Percentiles rank a stretch among this genome's conserved stretches.
These are phyloP conservation scores for Hemicordylus capensis DNA, from an alignment of 2,113 vertebrate species.

Conservation along the genomic window DNA sequence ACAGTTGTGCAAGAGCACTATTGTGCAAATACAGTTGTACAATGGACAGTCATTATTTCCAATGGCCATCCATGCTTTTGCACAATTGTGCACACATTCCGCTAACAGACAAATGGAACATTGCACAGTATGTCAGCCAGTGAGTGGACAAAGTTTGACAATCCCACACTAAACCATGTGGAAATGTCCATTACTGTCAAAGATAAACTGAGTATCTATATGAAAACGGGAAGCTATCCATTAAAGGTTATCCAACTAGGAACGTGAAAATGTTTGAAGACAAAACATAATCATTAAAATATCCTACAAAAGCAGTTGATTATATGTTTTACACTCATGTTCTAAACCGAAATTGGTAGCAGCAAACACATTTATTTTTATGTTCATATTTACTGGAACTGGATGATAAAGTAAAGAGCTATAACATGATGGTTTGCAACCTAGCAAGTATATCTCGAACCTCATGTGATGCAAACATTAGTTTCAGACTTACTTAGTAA, in stretches of 20 bases:
- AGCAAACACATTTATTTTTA: neutral
- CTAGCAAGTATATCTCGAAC: neutral
- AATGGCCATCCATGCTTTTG: no score
- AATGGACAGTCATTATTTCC: no score
- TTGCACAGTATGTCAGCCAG: no score
- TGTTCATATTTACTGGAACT: neutral
- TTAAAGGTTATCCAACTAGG: neutral
- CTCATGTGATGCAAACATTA: neutral
- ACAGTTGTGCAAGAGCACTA: no score
- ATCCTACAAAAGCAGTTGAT: neutral
- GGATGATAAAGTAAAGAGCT: neutral
- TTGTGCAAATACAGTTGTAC: no score
- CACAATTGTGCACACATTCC: no score
- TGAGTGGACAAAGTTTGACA: no score
- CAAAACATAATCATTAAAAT: neutral
- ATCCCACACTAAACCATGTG: no score
- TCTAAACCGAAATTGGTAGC: neutral
- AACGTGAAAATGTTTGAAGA: neutral
- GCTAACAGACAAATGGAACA: no score
- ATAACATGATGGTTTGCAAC: neutral
- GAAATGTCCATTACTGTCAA: no score
- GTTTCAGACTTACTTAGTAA: neutral
- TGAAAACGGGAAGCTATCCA: no score
- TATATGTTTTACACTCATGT: neutral
- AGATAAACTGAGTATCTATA: neutral